Evolutionary conservation across 2,797 vertebrate species (phyloP).

Genomic region (Numenius phaeopus): DNA sequence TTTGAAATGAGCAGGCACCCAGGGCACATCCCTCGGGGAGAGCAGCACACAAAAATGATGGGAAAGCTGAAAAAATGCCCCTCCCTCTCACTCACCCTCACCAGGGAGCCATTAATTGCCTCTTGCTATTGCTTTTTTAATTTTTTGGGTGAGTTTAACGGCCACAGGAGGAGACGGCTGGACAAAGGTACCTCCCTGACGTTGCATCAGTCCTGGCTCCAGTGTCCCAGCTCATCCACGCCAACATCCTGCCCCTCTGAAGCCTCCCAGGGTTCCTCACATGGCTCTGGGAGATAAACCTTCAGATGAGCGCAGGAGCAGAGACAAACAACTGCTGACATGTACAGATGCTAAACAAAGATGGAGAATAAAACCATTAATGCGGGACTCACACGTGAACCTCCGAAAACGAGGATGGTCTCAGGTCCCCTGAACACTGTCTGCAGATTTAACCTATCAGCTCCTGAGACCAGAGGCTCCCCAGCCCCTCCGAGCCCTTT

Average conservation of each 20-base stretch:
- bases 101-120: neutral
- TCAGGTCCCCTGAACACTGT: neutral
- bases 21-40: neutral
- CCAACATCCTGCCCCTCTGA: neutral
- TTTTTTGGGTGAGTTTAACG: neutral
- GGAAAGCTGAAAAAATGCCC: neutral
- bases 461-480: neutral
- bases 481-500: neutral
- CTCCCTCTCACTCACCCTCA: neutral
- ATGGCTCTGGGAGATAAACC: neutral
- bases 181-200: neutral
- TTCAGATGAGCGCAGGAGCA: neutral
- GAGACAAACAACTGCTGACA: neutral
- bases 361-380: neutral
- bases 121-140: conserved; percentile 18
- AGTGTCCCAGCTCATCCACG: neutral
- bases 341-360: neutral
- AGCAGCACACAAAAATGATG: neutral
- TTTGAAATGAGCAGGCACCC: conserved; percentile 44
- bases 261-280: neutral
- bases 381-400: accelerated
- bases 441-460: neutral
- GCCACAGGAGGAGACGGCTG: neutral
- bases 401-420: neutral
- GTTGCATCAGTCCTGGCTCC: accelerated